phyloP scores from a whole-genome alignment of 2,888 invertebrate genomes.

The Troides aeacus region DNA sequence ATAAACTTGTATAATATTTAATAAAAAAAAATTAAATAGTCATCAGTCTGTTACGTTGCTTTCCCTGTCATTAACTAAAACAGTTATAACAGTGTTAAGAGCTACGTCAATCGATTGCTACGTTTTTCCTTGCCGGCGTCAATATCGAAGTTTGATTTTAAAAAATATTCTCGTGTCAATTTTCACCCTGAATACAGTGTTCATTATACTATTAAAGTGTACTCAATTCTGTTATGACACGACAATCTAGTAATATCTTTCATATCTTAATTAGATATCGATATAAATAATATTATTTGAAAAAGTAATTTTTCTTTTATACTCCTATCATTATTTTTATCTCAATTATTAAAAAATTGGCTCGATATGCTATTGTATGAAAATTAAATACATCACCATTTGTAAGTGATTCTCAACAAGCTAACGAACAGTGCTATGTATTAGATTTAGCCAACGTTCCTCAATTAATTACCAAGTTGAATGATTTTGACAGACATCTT shows the following conservation, averaged over 20 bases:
- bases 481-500: slow-evolving; percentile 6
- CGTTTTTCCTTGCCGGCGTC: slow-evolving; percentile 2
- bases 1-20: too few relatives aligned
- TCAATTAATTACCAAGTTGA: slow-evolving; percentile 14
- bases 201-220: too few relatives aligned
- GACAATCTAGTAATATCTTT: too few relatives aligned
- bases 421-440: not conserved
- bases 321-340: too few relatives aligned
- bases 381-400: too few relatives aligned
- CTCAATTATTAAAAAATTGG: too few relatives aligned
- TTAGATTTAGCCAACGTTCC: slow-evolving; percentile 6
- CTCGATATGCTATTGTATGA: too few relatives aligned
- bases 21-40: not conserved
- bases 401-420: too few relatives aligned
- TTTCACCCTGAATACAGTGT: not conserved
- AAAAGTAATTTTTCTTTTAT: too few relatives aligned
- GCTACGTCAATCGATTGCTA: slow-evolving; percentile 15
- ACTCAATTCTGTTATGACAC: too few relatives aligned
- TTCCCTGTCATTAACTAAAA: slow-evolving; percentile 7
- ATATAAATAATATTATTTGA: too few relatives aligned
- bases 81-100: slow-evolving; percentile 11
- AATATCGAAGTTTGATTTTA: not conserved
- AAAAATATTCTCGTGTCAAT: not conserved
- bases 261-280: too few relatives aligned
- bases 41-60: not conserved